Evolutionary conservation across 2,888 invertebrate genomes (phyloP).

Genomic region (Eurois occulta): DNA sequence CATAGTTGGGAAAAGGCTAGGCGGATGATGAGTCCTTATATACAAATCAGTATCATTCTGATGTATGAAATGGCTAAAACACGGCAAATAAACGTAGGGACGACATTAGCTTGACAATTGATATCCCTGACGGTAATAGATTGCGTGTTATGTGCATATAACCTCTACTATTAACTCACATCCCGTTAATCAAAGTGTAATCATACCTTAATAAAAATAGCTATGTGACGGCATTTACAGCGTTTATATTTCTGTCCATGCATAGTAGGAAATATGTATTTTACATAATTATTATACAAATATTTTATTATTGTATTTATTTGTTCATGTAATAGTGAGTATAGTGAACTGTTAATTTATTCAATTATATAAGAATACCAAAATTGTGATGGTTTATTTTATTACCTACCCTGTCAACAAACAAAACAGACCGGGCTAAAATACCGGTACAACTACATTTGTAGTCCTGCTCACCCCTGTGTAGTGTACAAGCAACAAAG

Average conservation of each 20-base stretch:
- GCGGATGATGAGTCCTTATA: not conserved
- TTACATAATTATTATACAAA: constrained; percentile 55
- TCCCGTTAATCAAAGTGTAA: constrained; percentile 40
- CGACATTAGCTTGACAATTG: not conserved
- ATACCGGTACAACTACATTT: not conserved
- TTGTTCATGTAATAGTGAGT: constrained; percentile 61
- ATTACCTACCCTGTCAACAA: not conserved
- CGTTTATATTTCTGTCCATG: constrained; percentile 54
- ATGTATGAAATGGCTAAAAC: not conserved
- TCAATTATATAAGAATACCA: constrained; percentile 65
- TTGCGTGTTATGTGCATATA: constrained; percentile 13
- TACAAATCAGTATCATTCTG: not conserved
- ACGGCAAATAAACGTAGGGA: not conserved
- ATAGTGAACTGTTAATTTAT: constrained; percentile 70
- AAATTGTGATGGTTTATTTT: constrained; percentile 9
- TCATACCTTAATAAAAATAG: constrained; percentile 18
- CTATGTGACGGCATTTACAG: constrained; percentile 41
- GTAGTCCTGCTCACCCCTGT: not conserved
- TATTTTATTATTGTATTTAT: constrained; percentile 66
- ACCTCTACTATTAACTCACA: constrained; percentile 14
- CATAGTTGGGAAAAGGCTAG: no score
- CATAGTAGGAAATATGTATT: constrained; percentile 58
- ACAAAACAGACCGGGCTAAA: not conserved
- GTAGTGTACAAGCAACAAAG: not conserved
- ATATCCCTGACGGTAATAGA: not conserved